A percentile compares a stretch with the other conserved stretches of the same genome.
These are phyloP conservation scores for Nemotelus pantherinus DNA, from an alignment of 2,888 invertebrate species.

Conservation along the genomic window DNA sequence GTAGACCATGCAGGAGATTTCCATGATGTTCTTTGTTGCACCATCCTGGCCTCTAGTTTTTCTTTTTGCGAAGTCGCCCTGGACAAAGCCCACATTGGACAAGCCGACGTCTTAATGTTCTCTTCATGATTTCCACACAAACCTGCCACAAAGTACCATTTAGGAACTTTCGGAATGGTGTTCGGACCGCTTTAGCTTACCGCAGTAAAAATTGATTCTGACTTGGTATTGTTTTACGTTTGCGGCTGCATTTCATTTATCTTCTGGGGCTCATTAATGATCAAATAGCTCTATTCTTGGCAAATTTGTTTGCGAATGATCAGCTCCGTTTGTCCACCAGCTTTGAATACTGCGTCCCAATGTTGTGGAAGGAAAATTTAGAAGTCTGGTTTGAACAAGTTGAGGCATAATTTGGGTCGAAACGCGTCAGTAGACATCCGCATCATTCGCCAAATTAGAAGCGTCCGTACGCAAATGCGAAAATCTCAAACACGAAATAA, in stretches of 20 bases:
- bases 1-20: not conserved
- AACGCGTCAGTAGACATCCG: no score
- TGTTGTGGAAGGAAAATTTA: no score
- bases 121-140: no score
- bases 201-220: not conserved
- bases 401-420: no score
- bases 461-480: no score
- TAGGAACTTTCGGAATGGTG: not conserved
- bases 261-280: not conserved
- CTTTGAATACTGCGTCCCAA: no score
- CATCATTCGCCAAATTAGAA: no score
- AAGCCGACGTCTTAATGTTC: not conserved
- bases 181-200: not conserved
- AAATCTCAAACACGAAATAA: no score
- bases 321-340: no score
- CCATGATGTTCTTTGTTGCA: not conserved
- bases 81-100: not conserved
- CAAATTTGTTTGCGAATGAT: no score
- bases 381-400: no score
- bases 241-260: not conserved
- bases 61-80: not conserved
- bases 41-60: not conserved
- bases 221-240: not conserved
- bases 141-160: not conserved
- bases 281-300: not conserved